Conservation (phyloP, 35 echinoderm and acorn worm species). For the Ptychodera flava region DNA sequence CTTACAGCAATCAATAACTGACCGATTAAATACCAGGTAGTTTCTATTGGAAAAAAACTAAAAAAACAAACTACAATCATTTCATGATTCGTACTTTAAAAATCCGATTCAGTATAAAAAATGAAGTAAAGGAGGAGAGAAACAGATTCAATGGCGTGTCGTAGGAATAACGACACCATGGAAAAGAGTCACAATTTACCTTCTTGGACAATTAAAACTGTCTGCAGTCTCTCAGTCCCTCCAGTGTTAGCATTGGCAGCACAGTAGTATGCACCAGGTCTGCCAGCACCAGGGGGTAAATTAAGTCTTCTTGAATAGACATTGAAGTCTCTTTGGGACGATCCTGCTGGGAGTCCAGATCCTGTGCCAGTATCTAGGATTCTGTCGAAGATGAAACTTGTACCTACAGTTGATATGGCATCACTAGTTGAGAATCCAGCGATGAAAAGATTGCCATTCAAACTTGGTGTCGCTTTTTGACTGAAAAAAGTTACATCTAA, state of each 20-base stretch:
- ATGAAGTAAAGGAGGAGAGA: too few species aligned
- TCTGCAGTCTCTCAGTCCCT: neutral
- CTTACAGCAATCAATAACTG: too few species aligned
- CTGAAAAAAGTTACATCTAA: neutral
- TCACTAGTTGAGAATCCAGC: neutral
- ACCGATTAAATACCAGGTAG: too few species aligned
- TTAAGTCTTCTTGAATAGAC: neutral
- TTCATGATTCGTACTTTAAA: too few species aligned
- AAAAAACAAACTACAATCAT: too few species aligned
- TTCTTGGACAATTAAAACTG: neutral
- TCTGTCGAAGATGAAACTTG: neutral
- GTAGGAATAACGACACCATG: too few species aligned
- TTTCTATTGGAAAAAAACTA: too few species aligned
- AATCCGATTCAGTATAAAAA: too few species aligned
- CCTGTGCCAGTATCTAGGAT: neutral
- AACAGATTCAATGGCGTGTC: too few species aligned
- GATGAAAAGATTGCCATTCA: neutral
- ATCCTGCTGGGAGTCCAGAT: neutral
- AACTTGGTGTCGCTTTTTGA: neutral
- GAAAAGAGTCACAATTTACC: too few species aligned
- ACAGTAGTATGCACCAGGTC: neutral
- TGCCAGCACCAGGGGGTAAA: neutral
- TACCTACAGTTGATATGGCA: neutral
- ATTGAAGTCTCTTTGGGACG: neutral
- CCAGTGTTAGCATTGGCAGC: neutral